Evolutionary conservation across 2,113 vertebrate species (phyloP).

Genomic region (Phalacrocorax brasilianus): DNA sequence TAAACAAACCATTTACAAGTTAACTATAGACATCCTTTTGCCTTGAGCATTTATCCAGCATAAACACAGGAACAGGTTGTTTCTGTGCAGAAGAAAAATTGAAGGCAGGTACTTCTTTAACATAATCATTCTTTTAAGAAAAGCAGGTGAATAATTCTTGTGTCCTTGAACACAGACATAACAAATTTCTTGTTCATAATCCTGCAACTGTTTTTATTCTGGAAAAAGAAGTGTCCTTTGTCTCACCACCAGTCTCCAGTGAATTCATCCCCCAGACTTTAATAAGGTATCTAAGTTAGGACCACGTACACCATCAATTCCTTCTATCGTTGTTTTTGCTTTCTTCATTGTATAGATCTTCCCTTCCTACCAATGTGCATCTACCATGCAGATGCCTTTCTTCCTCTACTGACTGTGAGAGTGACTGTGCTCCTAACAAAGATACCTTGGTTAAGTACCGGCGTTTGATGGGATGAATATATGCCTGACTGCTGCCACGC

Average conservation of each 20-base stretch:
- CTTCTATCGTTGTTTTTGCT: not conserved
- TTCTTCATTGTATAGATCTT: not conserved
- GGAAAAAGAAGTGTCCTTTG: not conserved
- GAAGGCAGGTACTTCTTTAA: not conserved
- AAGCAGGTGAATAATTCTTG: not conserved
- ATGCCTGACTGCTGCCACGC: not conserved
- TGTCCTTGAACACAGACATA: not conserved
- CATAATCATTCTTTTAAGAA: not conserved
- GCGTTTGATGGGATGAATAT: not conserved
- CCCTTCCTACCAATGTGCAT: not conserved
- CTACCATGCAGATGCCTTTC: not conserved
- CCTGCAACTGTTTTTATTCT: not conserved
- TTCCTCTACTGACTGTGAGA: not conserved
- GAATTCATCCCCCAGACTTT: not conserved
- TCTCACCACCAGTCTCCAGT: not conserved
- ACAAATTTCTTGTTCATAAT: not conserved
- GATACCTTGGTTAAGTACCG: not conserved
- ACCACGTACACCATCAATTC: not conserved
- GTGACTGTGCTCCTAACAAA: not conserved
- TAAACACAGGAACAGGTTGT: not conserved
- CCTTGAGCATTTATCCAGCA: not conserved
- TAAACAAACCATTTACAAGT: not conserved
- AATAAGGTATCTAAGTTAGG: not conserved
- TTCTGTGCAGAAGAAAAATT: not conserved
- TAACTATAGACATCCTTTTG: not conserved